Base-by-base conservation (phyloP, 2,797 vertebrate species). In the Orientallactaga sibirica region DNA sequence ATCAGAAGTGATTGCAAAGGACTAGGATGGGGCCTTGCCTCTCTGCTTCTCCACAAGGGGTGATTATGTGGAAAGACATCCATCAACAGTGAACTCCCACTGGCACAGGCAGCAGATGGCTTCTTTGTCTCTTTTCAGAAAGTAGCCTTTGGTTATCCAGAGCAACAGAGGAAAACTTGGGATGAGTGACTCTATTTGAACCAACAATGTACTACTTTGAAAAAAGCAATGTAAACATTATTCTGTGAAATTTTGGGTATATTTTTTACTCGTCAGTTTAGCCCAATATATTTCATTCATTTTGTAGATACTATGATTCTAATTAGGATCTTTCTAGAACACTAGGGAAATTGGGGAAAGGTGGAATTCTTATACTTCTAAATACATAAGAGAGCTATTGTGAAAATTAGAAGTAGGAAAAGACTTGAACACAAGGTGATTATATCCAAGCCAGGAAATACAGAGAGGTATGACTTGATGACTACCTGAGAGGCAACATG, bases 1-100 rank as follows among this genome's bases (percentile, higher is more conserved):
- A 48, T 86, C 41, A 84, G 74, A 82, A 41, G 5, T 10, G 33
- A 82, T 79, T 83, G 62, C 12, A 58, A 67, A 92, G 62, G 18
- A 87, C n/a, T 43, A 29, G 81, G 52, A 55, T 5, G 22, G 7
- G 11, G 82, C 91, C 74, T 27, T 68, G 48, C 16, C 68, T n/a
- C 55, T 64, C 80, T 52, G 52, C 15, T 91, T 73, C 88, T 1
- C 19, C 85, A 66, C 64, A 19, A 48, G 67, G 33, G 33, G 27
- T 68, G 80, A 80, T 86, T 95, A 83, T 20, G 48, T 83, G 29
- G 41, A 87, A 86, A 92, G 37, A 86, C 9, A 88, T 85, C 20
- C 61, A 48, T 86, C n/a, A 52, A 61, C 80, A 83, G 64, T 62
- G 55, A 33, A 75, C 22, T 82, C 3, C 27, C 9, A 74, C 0